Conservation (phyloP, 2,888 invertebrate genomes). For the Tromatobia lineatoria region DNA sequence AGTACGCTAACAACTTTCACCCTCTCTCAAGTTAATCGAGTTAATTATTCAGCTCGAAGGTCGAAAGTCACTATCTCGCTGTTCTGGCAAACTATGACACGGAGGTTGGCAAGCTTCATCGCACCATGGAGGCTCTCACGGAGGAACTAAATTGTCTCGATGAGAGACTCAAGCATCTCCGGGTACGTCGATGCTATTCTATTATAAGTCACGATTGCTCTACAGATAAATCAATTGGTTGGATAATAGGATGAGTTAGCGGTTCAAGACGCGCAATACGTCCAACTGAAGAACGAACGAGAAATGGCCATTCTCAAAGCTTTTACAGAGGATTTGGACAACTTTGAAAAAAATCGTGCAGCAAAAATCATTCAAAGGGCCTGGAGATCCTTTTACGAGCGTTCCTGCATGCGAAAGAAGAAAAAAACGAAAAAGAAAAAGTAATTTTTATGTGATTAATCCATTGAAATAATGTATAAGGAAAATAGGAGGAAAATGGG, state of each 20-base stretch:
- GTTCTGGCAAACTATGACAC: slow-evolving; percentile 75
- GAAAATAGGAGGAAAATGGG: no score
- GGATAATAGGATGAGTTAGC: slow-evolving; percentile 70
- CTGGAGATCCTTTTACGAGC: slow-evolving; percentile 77
- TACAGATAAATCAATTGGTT: slow-evolving; percentile 9
- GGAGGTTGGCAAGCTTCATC: slow-evolving; percentile 73
- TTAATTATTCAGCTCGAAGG: slow-evolving; percentile 69
- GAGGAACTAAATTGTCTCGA: slow-evolving; percentile 67
- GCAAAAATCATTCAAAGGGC: slow-evolving; percentile 80
- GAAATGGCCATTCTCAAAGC: slow-evolving; percentile 72
- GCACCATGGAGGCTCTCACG: slow-evolving; percentile 71
- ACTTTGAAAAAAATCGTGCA: slow-evolving; percentile 78
- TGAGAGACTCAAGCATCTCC: slow-evolving; percentile 65
- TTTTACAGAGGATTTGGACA: slow-evolving; percentile 74
- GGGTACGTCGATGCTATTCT: slow-evolving; percentile 69
- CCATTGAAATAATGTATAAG: no score
- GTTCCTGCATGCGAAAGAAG: slow-evolving; percentile 73
- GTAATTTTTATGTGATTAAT: slow-evolving; percentile 10
- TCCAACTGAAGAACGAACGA: slow-evolving; percentile 76
- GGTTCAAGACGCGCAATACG: slow-evolving; percentile 73
- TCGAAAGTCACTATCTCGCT: slow-evolving; percentile 68
- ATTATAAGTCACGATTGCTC: neutral
- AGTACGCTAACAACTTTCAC: slow-evolving; percentile 2
- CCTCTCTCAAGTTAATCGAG: slow-evolving; percentile 8
- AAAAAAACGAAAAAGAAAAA: slow-evolving; percentile 75